phyloP scores from a whole-genome alignment of 2,888 invertebrate genomes.

The Euplexia lucipara region DNA sequence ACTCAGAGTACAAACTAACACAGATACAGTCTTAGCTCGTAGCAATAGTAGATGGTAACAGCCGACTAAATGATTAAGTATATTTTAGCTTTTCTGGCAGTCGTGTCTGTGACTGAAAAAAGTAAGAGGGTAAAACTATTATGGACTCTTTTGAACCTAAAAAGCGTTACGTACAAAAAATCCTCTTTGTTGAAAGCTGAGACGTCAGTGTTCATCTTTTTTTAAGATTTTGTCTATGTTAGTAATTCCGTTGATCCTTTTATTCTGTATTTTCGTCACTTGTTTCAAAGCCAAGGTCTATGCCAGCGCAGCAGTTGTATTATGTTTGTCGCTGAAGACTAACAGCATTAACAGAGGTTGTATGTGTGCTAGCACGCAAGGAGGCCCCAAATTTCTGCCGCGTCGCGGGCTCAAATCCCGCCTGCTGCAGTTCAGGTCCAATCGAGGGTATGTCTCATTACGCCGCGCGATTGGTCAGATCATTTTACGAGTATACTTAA shows the following conservation, averaged over 20 bases:
- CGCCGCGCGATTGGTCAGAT: conserved; percentile 83
- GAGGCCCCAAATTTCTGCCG: conserved; percentile 97
- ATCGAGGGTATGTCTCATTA: conserved; percentile 95
- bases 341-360: conserved; percentile 74
- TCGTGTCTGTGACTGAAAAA: not conserved
- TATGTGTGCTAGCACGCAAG: conserved; percentile 90
- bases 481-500: conserved; percentile 48
- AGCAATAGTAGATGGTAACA: not conserved
- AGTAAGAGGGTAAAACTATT: too few species aligned
- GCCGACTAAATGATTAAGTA: not conserved
- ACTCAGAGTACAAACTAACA: not conserved
- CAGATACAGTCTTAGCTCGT: not conserved
- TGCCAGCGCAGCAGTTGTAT: conserved; percentile 25
- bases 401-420: conserved; percentile 97
- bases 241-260: not conserved
- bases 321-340: conserved; percentile 41
- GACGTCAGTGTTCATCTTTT: not conserved
- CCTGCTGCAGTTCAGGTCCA: conserved; percentile 97
- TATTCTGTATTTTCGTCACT: conserved; percentile 9
- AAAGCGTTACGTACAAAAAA: not conserved
- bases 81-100: not conserved
- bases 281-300: conserved; percentile 35
- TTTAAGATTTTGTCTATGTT: not conserved
- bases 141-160: not conserved
- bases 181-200: too few species aligned